A percentile compares a stretch with the other conserved stretches of the same genome.
phyloP scores from a whole-genome alignment of 2,888 invertebrate genomes.

The Cheilosia variabilis region DNA sequence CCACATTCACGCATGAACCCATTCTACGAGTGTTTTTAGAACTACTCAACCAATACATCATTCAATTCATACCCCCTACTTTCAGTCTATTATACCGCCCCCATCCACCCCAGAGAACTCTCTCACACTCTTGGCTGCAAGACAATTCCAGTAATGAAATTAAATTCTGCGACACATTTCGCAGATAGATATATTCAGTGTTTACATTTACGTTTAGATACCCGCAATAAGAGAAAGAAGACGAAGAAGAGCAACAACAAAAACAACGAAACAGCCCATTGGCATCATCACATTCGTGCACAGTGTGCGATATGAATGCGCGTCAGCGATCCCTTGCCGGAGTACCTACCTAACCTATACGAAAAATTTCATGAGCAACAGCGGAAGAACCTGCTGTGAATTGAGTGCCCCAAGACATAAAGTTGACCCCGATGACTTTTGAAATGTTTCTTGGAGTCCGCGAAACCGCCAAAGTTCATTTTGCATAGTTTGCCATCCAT shows the following conservation, averaged over 20 bases:
- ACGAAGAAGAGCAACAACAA: background rate
- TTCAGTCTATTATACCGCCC: too few relatives aligned
- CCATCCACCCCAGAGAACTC: conserved; percentile 24
- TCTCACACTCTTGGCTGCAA: conserved; percentile 21
- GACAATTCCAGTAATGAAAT: conserved; percentile 52
- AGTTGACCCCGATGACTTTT: conserved; percentile 75
- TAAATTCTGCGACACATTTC: conserved; percentile 74
- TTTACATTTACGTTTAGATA: background rate
- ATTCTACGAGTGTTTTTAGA: too few relatives aligned
- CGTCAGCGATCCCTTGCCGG: conserved; percentile 47
- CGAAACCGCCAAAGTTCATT: conserved; percentile 73
- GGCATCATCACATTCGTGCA: conserved; percentile 64
- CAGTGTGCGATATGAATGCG: conserved; percentile 69
- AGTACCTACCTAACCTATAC: conserved; percentile 6
- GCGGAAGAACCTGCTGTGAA: conserved; percentile 76
- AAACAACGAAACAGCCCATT: conserved; percentile 18
- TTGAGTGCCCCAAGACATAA: conserved; percentile 75
- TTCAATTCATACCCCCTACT: too few relatives aligned
- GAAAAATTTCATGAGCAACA: conserved; percentile 60
- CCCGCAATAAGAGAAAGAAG: too few relatives aligned
- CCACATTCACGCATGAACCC: too few relatives aligned
- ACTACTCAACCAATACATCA: background rate
- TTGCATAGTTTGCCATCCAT: conserved; percentile 73
- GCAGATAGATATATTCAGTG: conserved; percentile 30
- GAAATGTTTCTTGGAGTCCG: conserved; percentile 73